Base-by-base conservation (phyloP, 2,797 vertebrate genomes). In the Crax fasciolata region DNA sequence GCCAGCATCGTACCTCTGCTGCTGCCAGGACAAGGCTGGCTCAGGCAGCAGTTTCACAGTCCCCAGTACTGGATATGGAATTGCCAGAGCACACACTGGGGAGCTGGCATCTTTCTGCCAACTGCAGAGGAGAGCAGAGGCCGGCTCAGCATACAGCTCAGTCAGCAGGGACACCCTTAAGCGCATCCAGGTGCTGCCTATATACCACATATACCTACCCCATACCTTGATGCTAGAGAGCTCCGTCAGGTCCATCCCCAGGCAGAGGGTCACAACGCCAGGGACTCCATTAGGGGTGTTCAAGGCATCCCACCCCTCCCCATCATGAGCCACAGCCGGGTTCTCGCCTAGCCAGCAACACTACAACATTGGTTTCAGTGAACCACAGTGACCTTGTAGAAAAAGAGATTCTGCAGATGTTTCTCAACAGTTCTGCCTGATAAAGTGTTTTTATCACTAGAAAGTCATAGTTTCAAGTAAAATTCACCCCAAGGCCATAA, bases 381-480 rank as follows among this genome's bases (percentile, higher is more conserved):
- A 92, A 86, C 57, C 41, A 90, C 90, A 92, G 28, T 48, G 76
- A 84, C 89, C 88, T 58, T 76, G 79, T 10, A 73, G 62, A 72
- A 81, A 54, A 91, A 62, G 63, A 94, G 88, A 67, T 87, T 90
- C 80, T 68, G 67, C 54, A 79, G 62, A 41, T 54, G 59, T 0
- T 0, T 39, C 84, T 72, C 82, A 74, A 48, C 27, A 52, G 39
- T 58, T 92, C 89, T 70, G 54, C 66, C 87, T 88, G 62, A 90
- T 59, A 54, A 94, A 93, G 73, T 70, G 66, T 23, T 85, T 91
- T 87, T 94, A 85, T 88, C 61, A 82, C 79, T 62, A 90, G 74
- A 86, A 95, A 94, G 83, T 94, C 92, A 95, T 67, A 75, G 84
- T 48, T 94, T 87, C 78, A 94, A 94, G 92, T 72, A 87, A 95